phyloP scores from a whole-genome alignment of 2,797 vertebrate species.

The Parauchenoglanis ngamensis region DNA sequence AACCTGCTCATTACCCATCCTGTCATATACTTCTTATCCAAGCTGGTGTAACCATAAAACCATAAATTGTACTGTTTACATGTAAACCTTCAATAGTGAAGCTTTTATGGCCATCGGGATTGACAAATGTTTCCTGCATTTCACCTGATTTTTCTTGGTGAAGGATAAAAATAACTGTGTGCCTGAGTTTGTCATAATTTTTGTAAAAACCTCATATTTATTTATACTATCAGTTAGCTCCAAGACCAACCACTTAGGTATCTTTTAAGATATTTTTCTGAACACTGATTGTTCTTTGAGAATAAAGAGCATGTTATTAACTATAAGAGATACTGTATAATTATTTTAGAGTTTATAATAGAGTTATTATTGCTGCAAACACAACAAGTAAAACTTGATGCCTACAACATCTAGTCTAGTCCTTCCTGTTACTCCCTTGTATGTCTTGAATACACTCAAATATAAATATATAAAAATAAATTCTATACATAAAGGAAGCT shows the following conservation, averaged over 20 bases:
- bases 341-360: too few species aligned
- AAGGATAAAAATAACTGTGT: constrained; percentile 17
- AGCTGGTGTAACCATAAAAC: constrained; percentile 80
- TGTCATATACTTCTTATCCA: constrained; percentile 75
- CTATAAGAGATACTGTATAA: too few species aligned
- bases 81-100: constrained; percentile 76
- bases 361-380: neutral
- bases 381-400: neutral
- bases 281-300: neutral
- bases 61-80: constrained; percentile 80
- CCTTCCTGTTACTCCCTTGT: neutral
- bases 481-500: neutral
- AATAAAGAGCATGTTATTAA: neutral
- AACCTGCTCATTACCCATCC: constrained; percentile 78
- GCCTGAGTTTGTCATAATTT: too few species aligned
- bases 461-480: neutral
- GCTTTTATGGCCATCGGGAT: constrained; percentile 69
- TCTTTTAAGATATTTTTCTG: neutral
- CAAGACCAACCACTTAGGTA: neutral
- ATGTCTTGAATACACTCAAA: neutral
- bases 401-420: neutral
- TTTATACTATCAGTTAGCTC: neutral
- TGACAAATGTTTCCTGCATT: constrained; percentile 73
- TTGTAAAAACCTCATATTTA: neutral
- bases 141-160: constrained; percentile 72